These are phyloP conservation scores for Aulostomus chinensis DNA, from an alignment of 2,797 vertebrate genomes.

Conservation along the genomic window DNA sequence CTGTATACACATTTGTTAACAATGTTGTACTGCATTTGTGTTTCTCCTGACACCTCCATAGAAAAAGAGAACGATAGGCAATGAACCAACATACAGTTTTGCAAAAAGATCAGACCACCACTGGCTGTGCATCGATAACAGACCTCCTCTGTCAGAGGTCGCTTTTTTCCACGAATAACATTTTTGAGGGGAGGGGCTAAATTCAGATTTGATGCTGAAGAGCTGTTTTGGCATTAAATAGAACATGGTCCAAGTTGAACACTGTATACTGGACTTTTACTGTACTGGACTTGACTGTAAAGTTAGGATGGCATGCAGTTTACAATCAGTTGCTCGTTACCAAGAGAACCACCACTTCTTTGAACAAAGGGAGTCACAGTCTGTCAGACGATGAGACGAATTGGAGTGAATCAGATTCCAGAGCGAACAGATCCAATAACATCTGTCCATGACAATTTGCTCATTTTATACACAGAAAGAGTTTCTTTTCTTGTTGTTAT, in stretches of 20 bases:
- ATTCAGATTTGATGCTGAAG: constrained; percentile 54
- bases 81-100: constrained; percentile 79
- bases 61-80: constrained; percentile 81
- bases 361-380: constrained; percentile 69
- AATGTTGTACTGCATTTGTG: constrained; percentile 81
- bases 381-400: constrained; percentile 60
- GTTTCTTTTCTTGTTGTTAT: constrained; percentile 51
- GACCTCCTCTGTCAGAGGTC: constrained; percentile 42
- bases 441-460: constrained; percentile 56
- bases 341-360: constrained; percentile 71
- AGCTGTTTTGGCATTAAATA: constrained; percentile 64
- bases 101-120: constrained; percentile 75
- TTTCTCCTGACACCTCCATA: constrained; percentile 78
- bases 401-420: constrained; percentile 64
- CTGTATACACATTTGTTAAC: constrained; percentile 84
- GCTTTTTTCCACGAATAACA: constrained; percentile 21
- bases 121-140: constrained; percentile 66
- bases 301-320: constrained; percentile 81
- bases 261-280: constrained; percentile 62
- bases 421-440: constrained; percentile 52
- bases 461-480: constrained; percentile 70
- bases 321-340: constrained; percentile 80
- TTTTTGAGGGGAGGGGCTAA: constrained; percentile 34
- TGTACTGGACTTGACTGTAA: constrained; percentile 63
- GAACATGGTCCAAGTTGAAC: constrained; percentile 64